Conservation (phyloP, 2,797 vertebrate species). For the Notamacropus eugenii region DNA sequence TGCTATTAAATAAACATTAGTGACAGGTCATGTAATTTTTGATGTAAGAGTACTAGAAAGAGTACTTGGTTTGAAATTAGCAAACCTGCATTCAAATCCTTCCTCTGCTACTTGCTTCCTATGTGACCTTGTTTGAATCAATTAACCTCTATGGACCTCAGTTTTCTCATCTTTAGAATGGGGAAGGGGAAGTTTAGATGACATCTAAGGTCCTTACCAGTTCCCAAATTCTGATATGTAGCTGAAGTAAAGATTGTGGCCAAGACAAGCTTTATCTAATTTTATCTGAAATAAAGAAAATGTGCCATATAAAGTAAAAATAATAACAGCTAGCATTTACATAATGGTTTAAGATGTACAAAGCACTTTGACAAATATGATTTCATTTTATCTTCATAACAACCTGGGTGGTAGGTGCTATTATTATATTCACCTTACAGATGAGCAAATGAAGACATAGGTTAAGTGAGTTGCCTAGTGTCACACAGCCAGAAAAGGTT, state of each 20-base stretch:
- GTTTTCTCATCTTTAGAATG: not conserved
- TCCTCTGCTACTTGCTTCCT: not conserved
- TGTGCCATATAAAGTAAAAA: not conserved
- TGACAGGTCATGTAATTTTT: not conserved
- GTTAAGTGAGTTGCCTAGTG: not conserved
- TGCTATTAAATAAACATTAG: not conserved
- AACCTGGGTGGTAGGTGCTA: not conserved
- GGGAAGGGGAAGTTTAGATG: not conserved
- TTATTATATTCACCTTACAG: not conserved
- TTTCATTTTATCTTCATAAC: not conserved
- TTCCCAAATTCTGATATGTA: not conserved
- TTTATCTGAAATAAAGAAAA: conserved; percentile 3
- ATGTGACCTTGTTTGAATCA: not conserved
- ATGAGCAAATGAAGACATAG: not conserved
- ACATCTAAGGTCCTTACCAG: not conserved
- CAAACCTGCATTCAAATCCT: not conserved
- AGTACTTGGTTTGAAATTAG: not conserved
- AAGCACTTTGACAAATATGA: not conserved
- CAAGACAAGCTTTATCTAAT: not conserved
- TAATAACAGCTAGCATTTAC: not conserved
- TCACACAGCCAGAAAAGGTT: not conserved
- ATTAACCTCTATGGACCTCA: not conserved
- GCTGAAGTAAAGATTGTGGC: not conserved
- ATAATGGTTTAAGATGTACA: not conserved
- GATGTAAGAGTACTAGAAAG: not conserved